phyloP scores from a whole-genome alignment of 2,888 invertebrate genomes.

The Megalurothrips usitatus region DNA sequence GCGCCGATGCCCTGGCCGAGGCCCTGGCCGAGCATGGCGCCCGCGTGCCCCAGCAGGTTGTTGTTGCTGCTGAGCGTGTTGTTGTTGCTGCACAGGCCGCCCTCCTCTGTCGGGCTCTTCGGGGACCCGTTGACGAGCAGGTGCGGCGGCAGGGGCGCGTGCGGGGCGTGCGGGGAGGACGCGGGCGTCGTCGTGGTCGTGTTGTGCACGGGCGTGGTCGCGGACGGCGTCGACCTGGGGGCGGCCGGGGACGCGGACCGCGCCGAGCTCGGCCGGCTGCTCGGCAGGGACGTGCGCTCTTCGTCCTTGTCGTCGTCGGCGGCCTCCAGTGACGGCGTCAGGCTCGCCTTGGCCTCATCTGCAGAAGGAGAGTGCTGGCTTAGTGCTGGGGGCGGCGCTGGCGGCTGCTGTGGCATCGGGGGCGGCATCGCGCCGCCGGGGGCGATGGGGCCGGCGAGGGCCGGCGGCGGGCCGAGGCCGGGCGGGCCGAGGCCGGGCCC shows the following conservation, averaged over 20 bases:
- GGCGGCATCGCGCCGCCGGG: conserved; percentile 33
- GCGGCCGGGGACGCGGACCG: conserved; percentile 38
- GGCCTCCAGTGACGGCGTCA: neutral
- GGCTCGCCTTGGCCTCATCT: neutral
- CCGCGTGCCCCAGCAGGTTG: conserved; percentile 37
- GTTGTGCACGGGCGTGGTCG: conserved; percentile 39
- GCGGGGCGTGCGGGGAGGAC: conserved; percentile 44
- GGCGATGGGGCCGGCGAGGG: conserved; percentile 41
- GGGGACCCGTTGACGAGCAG: conserved; percentile 40
- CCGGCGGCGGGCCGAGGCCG: conserved; percentile 44
- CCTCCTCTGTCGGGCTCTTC: conserved; percentile 20
- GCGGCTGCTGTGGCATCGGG: conserved; percentile 38
- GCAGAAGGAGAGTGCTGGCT: conserved; percentile 23
- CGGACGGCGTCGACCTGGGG: conserved; percentile 44
- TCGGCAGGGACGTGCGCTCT: conserved; percentile 34
- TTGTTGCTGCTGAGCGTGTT: conserved; percentile 38
- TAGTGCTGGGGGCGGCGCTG: conserved; percentile 32
- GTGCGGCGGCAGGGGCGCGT: conserved; percentile 36
- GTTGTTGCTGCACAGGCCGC: conserved; percentile 43
- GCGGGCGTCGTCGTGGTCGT: conserved; percentile 42
- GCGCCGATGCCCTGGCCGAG: conserved; percentile 48
- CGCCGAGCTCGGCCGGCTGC: conserved; percentile 36
- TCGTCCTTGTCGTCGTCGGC: conserved; percentile 30
- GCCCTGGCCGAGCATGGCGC: conserved; percentile 35
- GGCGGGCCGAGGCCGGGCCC: conserved; percentile 49